Evolutionary conservation across 2,888 invertebrate species (phyloP), one percentile per base, ranked within the genome.

Genomic region (Drosophila meridiana): DNA sequence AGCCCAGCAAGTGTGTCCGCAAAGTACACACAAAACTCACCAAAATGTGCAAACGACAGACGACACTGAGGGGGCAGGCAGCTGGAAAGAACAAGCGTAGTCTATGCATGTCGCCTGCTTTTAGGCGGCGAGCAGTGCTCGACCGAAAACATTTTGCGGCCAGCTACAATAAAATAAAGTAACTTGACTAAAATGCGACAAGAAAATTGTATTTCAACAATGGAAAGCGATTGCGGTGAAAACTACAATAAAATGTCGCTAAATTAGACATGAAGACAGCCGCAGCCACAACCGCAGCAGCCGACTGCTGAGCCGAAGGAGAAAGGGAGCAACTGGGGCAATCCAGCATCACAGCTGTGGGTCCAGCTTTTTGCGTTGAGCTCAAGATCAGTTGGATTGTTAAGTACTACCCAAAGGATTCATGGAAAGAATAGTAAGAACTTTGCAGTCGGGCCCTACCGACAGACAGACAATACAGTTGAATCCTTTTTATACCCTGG

Each of bases 251-350:
- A 91, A 91, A 91, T 92, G 92, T 91, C 91, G 89, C 92, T 88
- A 91, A 92, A 92, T 90, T 91, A 91, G 92, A 92, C 91, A 91
- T 90, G 91, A 87, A 90, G 91, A 83, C 86, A 90, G 90, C 92
- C 91, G 78, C 92, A 91, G 85, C 74, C 65, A 14, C 66, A 71
- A 42, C 20, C 65, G 13, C 66, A 71, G 45, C 20, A 59, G 34
- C 30, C 38, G 57, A 60, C 50, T 32, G 30, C 9, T 52, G 20
- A 4, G 11, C 20, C 20, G 20, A 9, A 9, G 69, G 32, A 36
- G 30, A 32, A 3, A 20, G 45, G 36, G n/a, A 20, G 20, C 20
- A 20, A 20, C 20, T 20, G 20, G 3, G 26, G 32, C 53, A 68
- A 52, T 47, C 63, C 26, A 36, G 67, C 56, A 72, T 65, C 73